A percentile compares a stretch with the other conserved stretches of the same genome.
Evolutionary conservation across 2,888 invertebrate genomes (phyloP).

Genomic region (Synanthedon vespiformis): DNA sequence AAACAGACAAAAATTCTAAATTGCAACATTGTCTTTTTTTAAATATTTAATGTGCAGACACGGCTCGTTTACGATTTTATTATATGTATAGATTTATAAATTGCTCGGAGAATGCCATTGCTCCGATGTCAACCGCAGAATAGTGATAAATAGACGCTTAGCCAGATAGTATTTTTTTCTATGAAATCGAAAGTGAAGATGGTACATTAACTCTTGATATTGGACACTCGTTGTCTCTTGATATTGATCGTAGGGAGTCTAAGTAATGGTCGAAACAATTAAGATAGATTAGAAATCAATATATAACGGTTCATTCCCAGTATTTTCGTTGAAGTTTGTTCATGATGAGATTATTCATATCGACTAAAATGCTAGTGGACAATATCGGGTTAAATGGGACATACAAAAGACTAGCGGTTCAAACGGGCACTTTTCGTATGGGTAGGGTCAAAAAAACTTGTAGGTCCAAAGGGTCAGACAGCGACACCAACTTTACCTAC

Average conservation of each 20-base stretch:
- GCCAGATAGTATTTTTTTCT: conserved; percentile 10
- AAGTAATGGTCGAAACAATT: neutral
- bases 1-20: too few relatives aligned
- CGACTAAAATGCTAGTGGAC: too few relatives aligned
- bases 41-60: too few relatives aligned
- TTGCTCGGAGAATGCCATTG: conserved; percentile 2
- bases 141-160: conserved; percentile 12
- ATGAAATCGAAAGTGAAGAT: neutral
- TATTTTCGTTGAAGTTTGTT: neutral
- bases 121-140: conserved; percentile 10
- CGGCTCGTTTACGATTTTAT: too few relatives aligned
- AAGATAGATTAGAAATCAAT: neutral
- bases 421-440: too few relatives aligned
- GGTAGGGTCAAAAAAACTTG: too few relatives aligned
- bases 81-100: neutral
- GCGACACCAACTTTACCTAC: too few relatives aligned
- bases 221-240: neutral
- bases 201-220: neutral
- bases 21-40: too few relatives aligned
- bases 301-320: neutral
- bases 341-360: too few relatives aligned
- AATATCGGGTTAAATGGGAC: too few relatives aligned
- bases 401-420: too few relatives aligned
- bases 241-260: neutral
- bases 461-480: too few relatives aligned